These are phyloP conservation scores for Alosa alosa DNA, from an alignment of 2,113 vertebrate species.

Conservation along the genomic window DNA sequence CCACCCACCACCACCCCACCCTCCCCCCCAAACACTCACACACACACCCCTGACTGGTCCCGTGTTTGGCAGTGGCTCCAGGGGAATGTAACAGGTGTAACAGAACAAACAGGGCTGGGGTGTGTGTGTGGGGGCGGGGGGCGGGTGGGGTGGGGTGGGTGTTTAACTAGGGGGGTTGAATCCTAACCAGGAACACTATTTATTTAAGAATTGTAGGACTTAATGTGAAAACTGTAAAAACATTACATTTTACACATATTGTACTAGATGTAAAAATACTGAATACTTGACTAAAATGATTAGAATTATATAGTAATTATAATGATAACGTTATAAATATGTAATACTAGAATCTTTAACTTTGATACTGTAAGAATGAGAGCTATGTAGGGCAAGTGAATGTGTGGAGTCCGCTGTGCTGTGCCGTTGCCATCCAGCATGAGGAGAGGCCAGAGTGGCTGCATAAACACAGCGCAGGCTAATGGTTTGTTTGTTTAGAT, in stretches of 20 bases:
- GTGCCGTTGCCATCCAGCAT: neutral
- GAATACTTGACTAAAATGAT: neutral
- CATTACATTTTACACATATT: no score
- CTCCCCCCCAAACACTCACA: neutral
- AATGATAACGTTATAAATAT: no score
- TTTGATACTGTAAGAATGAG: no score
- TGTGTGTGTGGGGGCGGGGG: no score
- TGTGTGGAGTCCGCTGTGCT: neutral
- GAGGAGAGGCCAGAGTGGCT: neutral
- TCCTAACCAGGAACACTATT: no score
- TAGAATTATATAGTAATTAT: neutral
- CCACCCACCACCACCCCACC: neutral
- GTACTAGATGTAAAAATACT: no score
- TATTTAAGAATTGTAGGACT: no score
- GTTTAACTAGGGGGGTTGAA: no score
- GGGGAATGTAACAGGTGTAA: neutral
- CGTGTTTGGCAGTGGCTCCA: neutral
- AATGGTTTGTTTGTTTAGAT: conserved; percentile 1
- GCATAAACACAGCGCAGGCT: neutral
- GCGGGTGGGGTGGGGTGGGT: no score
- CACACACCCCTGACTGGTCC: neutral
- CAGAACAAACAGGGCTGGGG: neutral
- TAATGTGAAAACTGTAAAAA: no score
- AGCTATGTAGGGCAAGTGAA: no score
- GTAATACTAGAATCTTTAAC: no score